Base-by-base conservation (phyloP, 2,888 invertebrate genomes). In the Melanotus villosus region DNA sequence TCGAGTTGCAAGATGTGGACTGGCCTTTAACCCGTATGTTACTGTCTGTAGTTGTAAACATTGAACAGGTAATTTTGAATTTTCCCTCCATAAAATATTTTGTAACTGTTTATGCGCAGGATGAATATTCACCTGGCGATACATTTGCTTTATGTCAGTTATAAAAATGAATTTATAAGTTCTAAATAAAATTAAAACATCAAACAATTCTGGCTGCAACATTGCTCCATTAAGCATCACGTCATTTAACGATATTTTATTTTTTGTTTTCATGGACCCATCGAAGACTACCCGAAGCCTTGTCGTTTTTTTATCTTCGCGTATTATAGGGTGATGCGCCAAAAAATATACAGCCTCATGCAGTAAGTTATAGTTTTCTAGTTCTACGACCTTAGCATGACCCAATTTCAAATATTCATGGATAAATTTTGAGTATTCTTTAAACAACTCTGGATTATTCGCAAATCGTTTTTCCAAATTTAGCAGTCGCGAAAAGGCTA, bases 341-440 rank as follows among this genome's bases (percentile, higher is more conserved):
- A 45, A 26, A 12, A 60, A 60, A 30, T 60, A 60, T n/a, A 30
- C 30, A 9, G 30, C 0, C 10, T 54, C 34, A 9, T 10, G 7
- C 7, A 3, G n/a, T n/a, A 5, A 14, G 7, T 34, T 34, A 19
- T 21, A 21, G 2, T 21, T 47, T 16, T 19, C 19, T 21, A 23
- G n/a, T 1, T 19, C 10, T 10, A 47, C 47, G n/a, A 21, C 10
- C 21, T 26, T 38, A 14, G 68, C 65, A 65, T 72, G 60, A 68
- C 30, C 60, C 34, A 70, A 30, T 6, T 12, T 1, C 2, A 68
- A 3, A 60, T 68, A 71, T 43, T 71, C 73, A 12, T 70, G 16
- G 14, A 73, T 73, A 45, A 73, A 72, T 9, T 58, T 7, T 32
- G 18, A 47, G 47, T 73, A 70, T 23, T 62, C 12, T 7, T 34